phyloP scores from a whole-genome alignment of 2,888 invertebrate species.

The Leptinotarsa rubiginosa region DNA sequence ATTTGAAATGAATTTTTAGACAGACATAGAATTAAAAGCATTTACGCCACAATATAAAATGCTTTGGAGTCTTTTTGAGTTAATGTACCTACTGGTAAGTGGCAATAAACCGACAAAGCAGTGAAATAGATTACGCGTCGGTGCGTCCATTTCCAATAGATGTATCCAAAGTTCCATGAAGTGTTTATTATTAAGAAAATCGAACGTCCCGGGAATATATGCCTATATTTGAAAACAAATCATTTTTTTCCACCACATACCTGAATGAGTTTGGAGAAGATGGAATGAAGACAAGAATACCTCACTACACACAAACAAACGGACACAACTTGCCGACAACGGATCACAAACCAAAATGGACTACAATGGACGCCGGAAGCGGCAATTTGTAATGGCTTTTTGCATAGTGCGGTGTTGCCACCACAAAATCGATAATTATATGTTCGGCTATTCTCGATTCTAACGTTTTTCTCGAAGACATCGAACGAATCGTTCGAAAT shows the following conservation, averaged over 20 bases:
- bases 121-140: not conserved
- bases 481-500: not conserved
- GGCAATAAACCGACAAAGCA: not conserved
- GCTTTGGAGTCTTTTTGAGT: no score
- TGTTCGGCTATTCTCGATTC: not conserved
- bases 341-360: conserved; percentile 2
- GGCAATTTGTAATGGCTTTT: not conserved
- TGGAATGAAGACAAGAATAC: conserved; percentile 6
- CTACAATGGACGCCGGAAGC: not conserved
- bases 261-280: not conserved
- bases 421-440: not conserved
- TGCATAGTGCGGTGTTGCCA: not conserved
- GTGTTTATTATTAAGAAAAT: no score
- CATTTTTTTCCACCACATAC: not conserved
- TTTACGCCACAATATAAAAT: no score
- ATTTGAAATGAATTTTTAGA: no score
- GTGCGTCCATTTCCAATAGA: not conserved
- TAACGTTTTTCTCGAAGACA: not conserved
- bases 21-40: no score
- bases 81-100: no score
- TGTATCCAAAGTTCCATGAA: no score
- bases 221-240: no score
- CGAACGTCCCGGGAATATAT: no score
- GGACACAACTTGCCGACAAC: conserved; percentile 1
- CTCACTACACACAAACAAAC: not conserved